phyloP scores from a whole-genome alignment of 92 coral and sea anemone species.

The Porites cylindrica region DNA sequence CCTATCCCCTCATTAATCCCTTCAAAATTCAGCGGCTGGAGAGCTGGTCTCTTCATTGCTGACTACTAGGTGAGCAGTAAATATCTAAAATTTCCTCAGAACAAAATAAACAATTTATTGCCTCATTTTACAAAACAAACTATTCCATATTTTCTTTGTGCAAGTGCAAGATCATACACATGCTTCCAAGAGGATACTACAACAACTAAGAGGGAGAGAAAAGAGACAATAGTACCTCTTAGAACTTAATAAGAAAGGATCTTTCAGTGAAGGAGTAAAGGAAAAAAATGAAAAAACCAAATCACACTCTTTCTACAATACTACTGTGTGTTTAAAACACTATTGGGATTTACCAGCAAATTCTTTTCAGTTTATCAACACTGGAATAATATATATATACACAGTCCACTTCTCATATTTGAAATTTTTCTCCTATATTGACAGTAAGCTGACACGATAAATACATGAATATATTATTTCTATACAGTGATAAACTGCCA shows the following conservation, averaged over 20 bases:
- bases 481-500: conserved; percentile 8
- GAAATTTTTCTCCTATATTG: conserved; percentile 18
- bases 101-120: neutral
- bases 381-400: neutral
- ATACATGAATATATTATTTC: conserved; percentile 45
- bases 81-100: neutral
- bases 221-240: too few relatives aligned
- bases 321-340: too few relatives aligned
- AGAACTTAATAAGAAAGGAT: neutral
- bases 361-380: too few relatives aligned
- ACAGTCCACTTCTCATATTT: conserved; percentile 9
- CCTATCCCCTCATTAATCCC: too few relatives aligned
- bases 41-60: neutral
- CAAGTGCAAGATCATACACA: conserved; percentile 8
- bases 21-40: too few relatives aligned
- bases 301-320: neutral
- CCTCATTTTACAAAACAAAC: conserved; percentile 8
- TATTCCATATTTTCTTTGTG: conserved; percentile 18
- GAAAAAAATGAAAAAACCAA: neutral
- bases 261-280: neutral
- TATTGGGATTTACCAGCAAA: too few relatives aligned
- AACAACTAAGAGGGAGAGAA: too few relatives aligned
- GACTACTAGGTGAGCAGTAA: neutral
- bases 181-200: neutral
- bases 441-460: conserved; percentile 8